Percentiles rank a stretch among this genome's conserved stretches.
Evolutionary conservation across 2,797 vertebrate genomes (phyloP).

Genomic region (Ctenopoma multispine): DNA sequence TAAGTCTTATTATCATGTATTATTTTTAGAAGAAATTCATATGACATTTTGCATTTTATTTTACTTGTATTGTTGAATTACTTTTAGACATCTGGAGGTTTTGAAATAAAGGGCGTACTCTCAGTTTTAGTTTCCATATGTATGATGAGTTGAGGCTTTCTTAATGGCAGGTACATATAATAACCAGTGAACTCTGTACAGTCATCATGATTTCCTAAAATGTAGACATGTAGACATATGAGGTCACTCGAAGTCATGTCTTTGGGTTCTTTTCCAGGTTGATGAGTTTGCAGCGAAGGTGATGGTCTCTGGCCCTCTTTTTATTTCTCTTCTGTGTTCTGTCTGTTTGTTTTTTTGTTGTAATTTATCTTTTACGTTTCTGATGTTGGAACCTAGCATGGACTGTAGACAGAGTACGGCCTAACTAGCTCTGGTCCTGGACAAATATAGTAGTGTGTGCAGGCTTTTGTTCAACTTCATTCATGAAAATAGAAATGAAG

Average conservation of each 20-base stretch:
- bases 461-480: constrained; percentile 63
- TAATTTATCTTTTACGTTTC: constrained; percentile 81
- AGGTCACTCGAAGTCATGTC: constrained; percentile 71
- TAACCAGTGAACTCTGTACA: constrained; percentile 19
- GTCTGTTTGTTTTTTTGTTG: constrained; percentile 77
- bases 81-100: constrained; percentile 44
- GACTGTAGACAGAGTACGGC: constrained; percentile 77
- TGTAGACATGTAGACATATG: constrained; percentile 59
- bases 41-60: constrained; percentile 14
- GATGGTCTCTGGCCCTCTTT: constrained; percentile 87
- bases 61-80: constrained; percentile 36
- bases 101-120: constrained; percentile 16
- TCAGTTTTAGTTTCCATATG: not conserved
- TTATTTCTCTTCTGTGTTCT: constrained; percentile 70
- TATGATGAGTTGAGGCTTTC: not conserved
- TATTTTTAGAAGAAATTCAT: not conserved
- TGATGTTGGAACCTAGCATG: constrained; percentile 83
- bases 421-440: constrained; percentile 63
- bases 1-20: not conserved
- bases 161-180: constrained; percentile 19
- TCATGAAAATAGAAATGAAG: not conserved
- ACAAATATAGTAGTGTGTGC: constrained; percentile 41
- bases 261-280: constrained; percentile 90
- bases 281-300: constrained; percentile 90
- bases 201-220: constrained; percentile 39